Conservation (phyloP, 2,888 invertebrate species). For the Sinohyriopsis cumingii region DNA sequence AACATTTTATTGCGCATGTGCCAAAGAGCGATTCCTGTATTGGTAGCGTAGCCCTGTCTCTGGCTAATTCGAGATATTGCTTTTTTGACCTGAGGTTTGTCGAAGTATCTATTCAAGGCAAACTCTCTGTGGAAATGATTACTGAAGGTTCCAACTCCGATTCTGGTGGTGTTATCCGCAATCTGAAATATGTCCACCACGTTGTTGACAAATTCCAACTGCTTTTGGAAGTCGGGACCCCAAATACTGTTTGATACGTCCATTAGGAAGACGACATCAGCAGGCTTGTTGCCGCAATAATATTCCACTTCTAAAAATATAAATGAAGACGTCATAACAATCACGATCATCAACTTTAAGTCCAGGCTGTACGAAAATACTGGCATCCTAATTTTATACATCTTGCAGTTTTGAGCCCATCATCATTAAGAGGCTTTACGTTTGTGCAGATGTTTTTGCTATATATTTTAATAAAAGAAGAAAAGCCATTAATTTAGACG, state of each 20-base stretch:
- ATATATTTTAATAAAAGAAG: too few relatives aligned
- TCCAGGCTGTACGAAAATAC: too few relatives aligned
- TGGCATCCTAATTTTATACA: too few relatives aligned
- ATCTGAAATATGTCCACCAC: slow-evolving; percentile 62
- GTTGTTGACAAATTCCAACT: slow-evolving; percentile 59
- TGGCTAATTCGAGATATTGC: slow-evolving; percentile 44
- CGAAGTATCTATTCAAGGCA: slow-evolving; percentile 41
- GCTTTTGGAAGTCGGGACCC: slow-evolving; percentile 60
- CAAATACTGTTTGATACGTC: slow-evolving; percentile 64
- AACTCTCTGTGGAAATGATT: slow-evolving; percentile 46
- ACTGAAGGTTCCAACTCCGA: slow-evolving; percentile 61
- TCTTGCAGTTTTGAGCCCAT: too few relatives aligned
- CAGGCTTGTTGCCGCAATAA: slow-evolving; percentile 52
- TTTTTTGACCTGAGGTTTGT: slow-evolving; percentile 28
- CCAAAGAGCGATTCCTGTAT: slow-evolving; percentile 49
- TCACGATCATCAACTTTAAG: too few relatives aligned
- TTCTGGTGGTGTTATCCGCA: slow-evolving; percentile 53
- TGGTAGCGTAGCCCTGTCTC: slow-evolving; percentile 45
- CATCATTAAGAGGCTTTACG: too few relatives aligned
- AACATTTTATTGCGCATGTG: slow-evolving; percentile 54
- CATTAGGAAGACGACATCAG: slow-evolving; percentile 55
- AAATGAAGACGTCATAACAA: background rate
- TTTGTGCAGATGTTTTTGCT: too few relatives aligned
- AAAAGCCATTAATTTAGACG: too few relatives aligned
- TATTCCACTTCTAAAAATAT: slow-evolving; percentile 40